Conservation (phyloP, 2,113 vertebrate species). For the Mola mola region DNA sequence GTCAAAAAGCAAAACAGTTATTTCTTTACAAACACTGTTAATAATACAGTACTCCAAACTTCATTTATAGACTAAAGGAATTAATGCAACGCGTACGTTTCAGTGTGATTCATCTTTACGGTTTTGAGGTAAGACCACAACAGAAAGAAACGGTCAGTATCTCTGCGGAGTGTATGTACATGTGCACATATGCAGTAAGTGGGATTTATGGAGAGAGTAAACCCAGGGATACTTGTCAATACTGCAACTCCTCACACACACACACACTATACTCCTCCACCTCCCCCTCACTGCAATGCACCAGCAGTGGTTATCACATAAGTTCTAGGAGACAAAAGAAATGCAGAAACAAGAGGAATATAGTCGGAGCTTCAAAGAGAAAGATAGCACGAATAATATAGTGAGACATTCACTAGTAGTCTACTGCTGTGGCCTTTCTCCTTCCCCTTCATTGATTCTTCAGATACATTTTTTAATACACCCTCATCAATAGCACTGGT, state of each 20-base stretch:
- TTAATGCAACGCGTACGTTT: constrained; percentile 64
- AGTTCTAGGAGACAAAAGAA: constrained; percentile 61
- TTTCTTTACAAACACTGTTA: constrained; percentile 7
- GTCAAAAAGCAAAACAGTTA: constrained; percentile 1
- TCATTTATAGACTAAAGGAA: constrained; percentile 55
- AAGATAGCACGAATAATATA: constrained; percentile 38
- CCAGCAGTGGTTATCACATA: constrained; percentile 74
- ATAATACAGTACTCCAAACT: constrained; percentile 20
- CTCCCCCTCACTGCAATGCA: constrained; percentile 81
- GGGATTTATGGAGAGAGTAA: constrained; percentile 76
- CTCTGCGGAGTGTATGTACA: background rate
- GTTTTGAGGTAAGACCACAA: constrained; percentile 21
- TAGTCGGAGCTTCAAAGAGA: constrained; percentile 10
- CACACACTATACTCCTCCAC: constrained; percentile 46
- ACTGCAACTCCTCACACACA: constrained; percentile 46
- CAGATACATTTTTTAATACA: constrained; percentile 76
- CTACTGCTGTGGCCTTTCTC: constrained; percentile 52
- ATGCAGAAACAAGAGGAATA: constrained; percentile 35
- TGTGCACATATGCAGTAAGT: constrained; percentile 45
- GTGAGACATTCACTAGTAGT: constrained; percentile 44
- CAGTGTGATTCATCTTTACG: constrained; percentile 36
- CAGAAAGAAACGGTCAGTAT: constrained; percentile 70
- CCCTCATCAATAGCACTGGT: constrained; percentile 76
- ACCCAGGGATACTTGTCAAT: constrained; percentile 71
- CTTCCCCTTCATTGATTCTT: constrained; percentile 67